Evolutionary conservation across 2,888 invertebrate genomes (phyloP), one percentile per base, ranked within the genome.

Genomic region (Zygogramma bicolorata): DNA sequence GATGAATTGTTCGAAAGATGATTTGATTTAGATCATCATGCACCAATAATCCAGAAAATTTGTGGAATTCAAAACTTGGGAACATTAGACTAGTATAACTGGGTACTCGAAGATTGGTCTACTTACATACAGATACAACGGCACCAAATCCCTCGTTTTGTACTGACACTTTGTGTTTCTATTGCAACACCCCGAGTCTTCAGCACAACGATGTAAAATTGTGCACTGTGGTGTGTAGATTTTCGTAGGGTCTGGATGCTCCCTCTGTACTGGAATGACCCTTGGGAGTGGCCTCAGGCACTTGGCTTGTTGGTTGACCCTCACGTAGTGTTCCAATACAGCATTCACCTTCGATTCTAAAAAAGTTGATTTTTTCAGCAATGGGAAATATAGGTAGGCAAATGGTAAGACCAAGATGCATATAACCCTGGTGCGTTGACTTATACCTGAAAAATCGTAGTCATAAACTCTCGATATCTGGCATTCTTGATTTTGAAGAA

Each of bases 181-280:
- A n/a, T 81, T 78, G 85, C 97, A 97, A 88, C 97, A 97, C 66
- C 97, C 97, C 20, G 95, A 92, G 87, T 95, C 95, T 79, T 95
- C 94, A 10, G 93, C 92, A 86, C 97, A 97, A 75, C 95, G 92
- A 85, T 97, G 94, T 65, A 97, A 88, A 65, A 94, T 91, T 15
- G 96, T 96, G 85, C 96, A 97, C 62, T 94, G 93, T 0, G 97
- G 97, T 81, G 93, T 89, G 88, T 95, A 97, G 20, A 91, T 90
- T 79, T 93, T 94, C 74, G 92, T 90, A 2, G 92, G 89, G 72
- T 92, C 91, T 0, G 93, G 93, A 74, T 93, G 93, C 58, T 92
- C 89, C 65, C 93, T 92, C 65, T 92, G 90, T 22, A 96, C 93
- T 59, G 92, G 90, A 65, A 96, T 90, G 83, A 96, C 92, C 78